These are phyloP conservation scores for Catagonus wagneri DNA, from an alignment of 2,113 vertebrate species.

Conservation along the genomic window DNA sequence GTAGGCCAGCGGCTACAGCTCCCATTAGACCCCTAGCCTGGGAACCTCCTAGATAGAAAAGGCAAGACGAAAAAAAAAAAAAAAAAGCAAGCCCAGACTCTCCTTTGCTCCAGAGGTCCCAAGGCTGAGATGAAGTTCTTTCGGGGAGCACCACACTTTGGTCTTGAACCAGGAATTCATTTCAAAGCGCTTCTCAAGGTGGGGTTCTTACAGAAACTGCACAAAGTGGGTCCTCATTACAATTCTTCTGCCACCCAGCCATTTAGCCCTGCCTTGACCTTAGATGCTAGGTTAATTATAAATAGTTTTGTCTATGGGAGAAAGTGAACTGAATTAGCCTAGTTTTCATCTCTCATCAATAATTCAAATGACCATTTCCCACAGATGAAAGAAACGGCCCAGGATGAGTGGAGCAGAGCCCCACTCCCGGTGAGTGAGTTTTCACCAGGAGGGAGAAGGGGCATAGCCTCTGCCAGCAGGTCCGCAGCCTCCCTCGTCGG, in stretches of 20 bases:
- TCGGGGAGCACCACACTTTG: not conserved
- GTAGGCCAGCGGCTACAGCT: no score
- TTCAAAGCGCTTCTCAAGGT: not conserved
- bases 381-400: slow-evolving; percentile 67
- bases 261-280: slow-evolving; percentile 79
- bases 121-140: not conserved
- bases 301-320: slow-evolving; percentile 83
- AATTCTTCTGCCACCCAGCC: slow-evolving; percentile 76
- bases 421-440: not conserved
- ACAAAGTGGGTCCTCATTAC: slow-evolving; percentile 73
- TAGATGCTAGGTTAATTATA: slow-evolving; percentile 87
- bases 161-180: not conserved
- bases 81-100: not conserved
- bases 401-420: not conserved
- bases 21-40: no score
- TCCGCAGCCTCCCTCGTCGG: not conserved
- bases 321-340: slow-evolving; percentile 85
- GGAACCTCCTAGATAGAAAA: no score
- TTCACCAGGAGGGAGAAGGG: not conserved
- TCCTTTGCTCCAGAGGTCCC: not conserved
- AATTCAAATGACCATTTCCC: slow-evolving; percentile 83
- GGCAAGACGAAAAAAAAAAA: no score
- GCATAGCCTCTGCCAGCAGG: not conserved
- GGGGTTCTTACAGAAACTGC: slow-evolving; percentile 72
- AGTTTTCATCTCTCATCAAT: slow-evolving; percentile 85